Evolutionary conservation across 1,140 invertebrate genomes (phyloP), one percentile per base, ranked within the genome.

Genomic region (Gyrodactylus salaris): DNA sequence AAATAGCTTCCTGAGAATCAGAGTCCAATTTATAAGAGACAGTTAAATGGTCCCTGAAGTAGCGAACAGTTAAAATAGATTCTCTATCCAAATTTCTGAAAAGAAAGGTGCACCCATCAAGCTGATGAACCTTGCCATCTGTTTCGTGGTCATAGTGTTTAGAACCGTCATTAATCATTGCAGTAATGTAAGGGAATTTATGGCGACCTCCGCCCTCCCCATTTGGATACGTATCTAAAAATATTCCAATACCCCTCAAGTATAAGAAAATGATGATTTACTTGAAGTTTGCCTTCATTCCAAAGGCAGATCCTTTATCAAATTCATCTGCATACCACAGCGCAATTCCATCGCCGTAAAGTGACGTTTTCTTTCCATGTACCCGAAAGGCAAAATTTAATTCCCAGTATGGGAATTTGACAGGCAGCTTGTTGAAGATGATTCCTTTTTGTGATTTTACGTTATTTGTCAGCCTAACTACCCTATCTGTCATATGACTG

Each of bases 211-310:
- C 87, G n/a, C 91, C 93, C 84, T 99, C 98, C 77, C 98, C 92
- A 81, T 99, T 99, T 79, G 89, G 95, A 79, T 99, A 99, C 0
- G 95, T 99, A 79, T 99, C 95, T 73, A 98, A 79, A 79, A 99
- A 90, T 26, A 99, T 84, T 16, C 86, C 91, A 20, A 99, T 82
- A 0, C 95, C 95, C 72, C n/a, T n/a, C n/a, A n/a, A n/a, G n/a
- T n/a, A n/a, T n/a, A n/a, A n/a, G n/a, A n/a, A n/a, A n/a, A n/a
- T n/a, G n/a, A n/a, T n/a, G n/a, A n/a, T n/a, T n/a, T n/a, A n/a
- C n/a, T 86, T 84, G 80, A 96, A 98, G 77, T 85, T 87, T 80
- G 99, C 91, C 78, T 87, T 87, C 78, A 86, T 92, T 20, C 95
- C 95, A 84, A 99, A 99, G 0, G 98, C 91, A 19, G 86, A 85